Base-by-base conservation (phyloP, 2,888 invertebrate species). In the Andrena trimmerana region DNA sequence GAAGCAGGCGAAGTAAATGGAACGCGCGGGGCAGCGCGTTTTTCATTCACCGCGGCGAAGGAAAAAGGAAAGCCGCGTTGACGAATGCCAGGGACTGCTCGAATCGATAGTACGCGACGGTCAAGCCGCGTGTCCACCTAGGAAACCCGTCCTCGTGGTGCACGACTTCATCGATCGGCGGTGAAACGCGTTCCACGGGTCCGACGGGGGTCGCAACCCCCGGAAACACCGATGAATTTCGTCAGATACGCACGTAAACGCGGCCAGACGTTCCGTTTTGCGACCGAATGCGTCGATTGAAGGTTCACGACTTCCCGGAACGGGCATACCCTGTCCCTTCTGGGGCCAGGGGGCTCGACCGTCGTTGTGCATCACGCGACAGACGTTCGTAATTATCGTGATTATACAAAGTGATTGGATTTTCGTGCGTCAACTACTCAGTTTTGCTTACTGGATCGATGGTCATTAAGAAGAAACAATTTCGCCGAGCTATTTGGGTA, bases 71-170 rank as follows among this genome's bases (percentile, higher is more conserved):
- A 76, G 71, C 67, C 48, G 65, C 65, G 77, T 75, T 75, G 63
- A 54, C 81, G 81, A 88, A 81, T 78, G 81, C 84, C 86, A 82
- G 86, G 78, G 84, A 88, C 88, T 72, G 77, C 50, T 52, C 76
- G 80, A 87, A 88, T 88, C 88, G 87, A 88, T 89, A 88, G 24
- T 71, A 75, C 87, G 78, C 87, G 87, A 85, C 89, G 87, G 89
- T 87, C 86, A 86, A 78, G 67, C 79, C 68, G 60, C 65, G 66
- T 71, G 82, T 83, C 77, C 85, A 42, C 31, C 75, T 68, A 78
- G 85, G 73, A 77, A 75, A 67, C 75, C 86, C 82, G 84, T 87
- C 74, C 75, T 84, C 86, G 81, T 82, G 72, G 69, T 71, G 65
- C 69, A 79, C 85, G 77, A 83, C 81, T 65, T 59, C 87, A 84